These are phyloP conservation scores for Teinopalpus imperialis DNA, from an alignment of 2,888 invertebrate species.

Conservation along the genomic window DNA sequence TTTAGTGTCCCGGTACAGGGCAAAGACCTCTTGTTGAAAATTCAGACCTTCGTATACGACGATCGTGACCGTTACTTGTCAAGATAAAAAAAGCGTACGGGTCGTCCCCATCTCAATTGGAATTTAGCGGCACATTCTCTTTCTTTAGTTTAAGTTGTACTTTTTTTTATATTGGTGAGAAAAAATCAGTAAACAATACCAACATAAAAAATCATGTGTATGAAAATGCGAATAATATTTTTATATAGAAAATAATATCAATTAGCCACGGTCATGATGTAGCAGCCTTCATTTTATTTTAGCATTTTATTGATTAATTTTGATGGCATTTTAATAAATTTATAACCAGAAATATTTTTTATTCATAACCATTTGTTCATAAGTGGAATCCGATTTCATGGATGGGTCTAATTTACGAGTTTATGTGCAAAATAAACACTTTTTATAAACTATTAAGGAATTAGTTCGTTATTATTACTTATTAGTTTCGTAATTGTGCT, in stretches of 20 bases:
- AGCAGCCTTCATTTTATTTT: conserved; percentile 16
- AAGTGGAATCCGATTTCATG: conserved; percentile 3
- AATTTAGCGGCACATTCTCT: conserved; percentile 23
- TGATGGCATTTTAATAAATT: conserved; percentile 25
- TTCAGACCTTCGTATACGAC: conserved; percentile 26
- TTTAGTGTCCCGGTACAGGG: conserved; percentile 36
- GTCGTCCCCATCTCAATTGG: conserved; percentile 22
- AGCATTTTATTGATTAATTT: conserved; percentile 15
- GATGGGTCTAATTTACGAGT: conserved; percentile 22
- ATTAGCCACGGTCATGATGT: conserved; percentile 10
- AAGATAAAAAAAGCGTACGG: conserved; percentile 26
- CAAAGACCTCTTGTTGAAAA: conserved; percentile 34
- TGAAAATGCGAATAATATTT: neutral
- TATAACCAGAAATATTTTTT: conserved; percentile 19
- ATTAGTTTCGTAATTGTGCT: conserved; percentile 9
- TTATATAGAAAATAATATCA: neutral
- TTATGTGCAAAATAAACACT: conserved; percentile 17
- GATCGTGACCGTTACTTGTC: conserved; percentile 27
- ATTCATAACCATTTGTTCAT: conserved; percentile 5
- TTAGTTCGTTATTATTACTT: no score
- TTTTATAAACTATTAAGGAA: neutral
- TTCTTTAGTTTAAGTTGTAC: conserved; percentile 10
- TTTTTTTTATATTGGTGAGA: conserved; percentile 2
- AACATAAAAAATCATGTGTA: conserved; percentile 6
- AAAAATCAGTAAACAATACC: conserved; percentile 3